Conservation (phyloP, 2,113 vertebrate species). For the Motacilla alba region DNA sequence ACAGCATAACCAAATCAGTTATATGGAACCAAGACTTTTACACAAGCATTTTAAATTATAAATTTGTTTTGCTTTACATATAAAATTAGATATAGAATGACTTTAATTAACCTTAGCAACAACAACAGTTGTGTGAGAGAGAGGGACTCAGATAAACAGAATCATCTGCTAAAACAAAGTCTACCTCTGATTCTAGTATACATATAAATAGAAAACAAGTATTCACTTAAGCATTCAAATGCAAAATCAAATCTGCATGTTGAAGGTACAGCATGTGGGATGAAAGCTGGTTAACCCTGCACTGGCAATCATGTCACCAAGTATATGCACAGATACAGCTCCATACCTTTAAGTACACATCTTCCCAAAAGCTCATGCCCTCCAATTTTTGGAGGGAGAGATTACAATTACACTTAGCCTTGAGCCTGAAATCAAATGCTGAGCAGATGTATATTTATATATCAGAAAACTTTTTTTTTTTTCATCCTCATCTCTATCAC, state of each 20-base stretch:
- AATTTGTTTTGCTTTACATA: neutral
- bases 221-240: neutral
- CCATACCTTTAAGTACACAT: neutral
- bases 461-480: neutral
- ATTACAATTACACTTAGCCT: neutral
- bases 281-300: neutral
- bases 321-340: neutral
- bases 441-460: neutral
- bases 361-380: neutral
- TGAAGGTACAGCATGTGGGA: neutral
- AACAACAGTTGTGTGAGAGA: neutral
- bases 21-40: neutral
- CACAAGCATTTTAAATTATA: neutral
- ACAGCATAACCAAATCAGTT: neutral
- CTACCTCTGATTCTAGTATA: neutral
- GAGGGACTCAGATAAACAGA: neutral
- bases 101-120: slow-evolving; percentile 5
- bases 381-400: neutral
- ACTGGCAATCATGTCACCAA: neutral
- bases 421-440: neutral
- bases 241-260: neutral
- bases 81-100: neutral
- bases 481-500: neutral
- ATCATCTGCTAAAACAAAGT: neutral
- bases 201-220: neutral